These are phyloP conservation scores for Sander vitreus DNA, from an alignment of 2,113 vertebrate genomes.

Conservation along the genomic window DNA sequence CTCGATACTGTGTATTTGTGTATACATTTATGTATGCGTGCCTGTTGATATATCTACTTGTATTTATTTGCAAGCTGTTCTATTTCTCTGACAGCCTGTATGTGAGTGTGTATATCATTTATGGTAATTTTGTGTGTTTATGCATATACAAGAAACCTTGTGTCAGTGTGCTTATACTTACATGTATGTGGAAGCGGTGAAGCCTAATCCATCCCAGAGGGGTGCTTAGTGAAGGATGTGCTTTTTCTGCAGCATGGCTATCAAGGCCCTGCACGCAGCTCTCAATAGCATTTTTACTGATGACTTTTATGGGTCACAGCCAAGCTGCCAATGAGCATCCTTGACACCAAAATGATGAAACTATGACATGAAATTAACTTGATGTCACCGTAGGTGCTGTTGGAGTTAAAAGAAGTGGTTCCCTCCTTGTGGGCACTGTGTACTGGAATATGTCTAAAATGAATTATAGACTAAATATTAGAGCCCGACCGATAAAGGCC, in stretches of 20 bases:
- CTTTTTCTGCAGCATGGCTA: slow-evolving; percentile 51
- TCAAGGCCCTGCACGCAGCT: slow-evolving; percentile 49
- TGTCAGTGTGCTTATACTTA: slow-evolving; percentile 34
- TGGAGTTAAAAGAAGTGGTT: slow-evolving; percentile 33
- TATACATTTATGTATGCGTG: neutral
- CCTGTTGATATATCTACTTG: slow-evolving; percentile 18
- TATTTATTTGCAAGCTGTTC: neutral
- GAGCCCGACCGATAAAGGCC: too few relatives aligned
- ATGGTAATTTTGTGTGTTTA: slow-evolving; percentile 29
- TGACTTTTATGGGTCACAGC: slow-evolving; percentile 63
- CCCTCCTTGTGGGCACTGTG: slow-evolving; percentile 1
- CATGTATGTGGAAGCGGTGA: slow-evolving; percentile 56
- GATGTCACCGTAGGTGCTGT: slow-evolving; percentile 28
- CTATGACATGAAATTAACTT: slow-evolving; percentile 62
- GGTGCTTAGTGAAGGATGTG: slow-evolving; percentile 62
- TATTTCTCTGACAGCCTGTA: slow-evolving; percentile 1
- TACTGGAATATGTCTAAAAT: slow-evolving; percentile 24
- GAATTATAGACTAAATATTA: slow-evolving; percentile 39
- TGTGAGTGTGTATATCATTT: neutral
- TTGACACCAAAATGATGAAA: slow-evolving; percentile 74
- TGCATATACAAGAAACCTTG: slow-evolving; percentile 25
- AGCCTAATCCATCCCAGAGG: slow-evolving; percentile 66
- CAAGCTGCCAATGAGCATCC: slow-evolving; percentile 61
- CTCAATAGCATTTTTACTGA: slow-evolving; percentile 64
- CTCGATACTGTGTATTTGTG: neutral